Evolutionary conservation across 2,113 vertebrate genomes (phyloP).

Genomic region (Oceanites oceanicus): DNA sequence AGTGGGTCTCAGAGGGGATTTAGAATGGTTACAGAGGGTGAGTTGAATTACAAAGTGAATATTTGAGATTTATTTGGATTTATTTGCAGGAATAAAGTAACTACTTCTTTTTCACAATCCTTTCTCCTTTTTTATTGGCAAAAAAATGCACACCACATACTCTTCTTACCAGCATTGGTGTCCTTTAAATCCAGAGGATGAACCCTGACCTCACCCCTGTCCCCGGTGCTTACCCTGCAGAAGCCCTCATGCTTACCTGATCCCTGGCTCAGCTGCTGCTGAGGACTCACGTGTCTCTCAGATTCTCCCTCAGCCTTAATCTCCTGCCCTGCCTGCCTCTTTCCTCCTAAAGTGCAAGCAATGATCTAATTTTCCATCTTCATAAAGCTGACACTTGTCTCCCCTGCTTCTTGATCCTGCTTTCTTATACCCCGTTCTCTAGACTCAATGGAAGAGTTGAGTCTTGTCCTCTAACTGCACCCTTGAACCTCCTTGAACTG

Average conservation of each 20-base stretch:
- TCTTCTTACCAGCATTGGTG: neutral
- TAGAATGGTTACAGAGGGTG: neutral
- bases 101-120: neutral
- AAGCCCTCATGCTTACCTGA: neutral
- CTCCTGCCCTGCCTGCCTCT: neutral
- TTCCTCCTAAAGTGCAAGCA: neutral
- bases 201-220: neutral
- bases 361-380: neutral
- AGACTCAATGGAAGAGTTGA: neutral
- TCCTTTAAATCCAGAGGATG: neutral
- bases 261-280: neutral
- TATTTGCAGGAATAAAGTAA: conserved; percentile 2
- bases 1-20: conserved; percentile 25
- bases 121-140: neutral
- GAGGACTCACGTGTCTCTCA: fast-evolving
- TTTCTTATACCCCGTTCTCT: neutral
- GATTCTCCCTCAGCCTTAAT: neutral
- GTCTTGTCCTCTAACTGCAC: neutral
- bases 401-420: neutral
- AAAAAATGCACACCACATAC: neutral
- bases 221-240: neutral
- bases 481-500: too few species aligned
- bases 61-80: neutral
- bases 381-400: neutral
- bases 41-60: conserved; percentile 29